Conservation (phyloP, 1,140 invertebrate genomes). For the Drosophila nigrodunni region DNA sequence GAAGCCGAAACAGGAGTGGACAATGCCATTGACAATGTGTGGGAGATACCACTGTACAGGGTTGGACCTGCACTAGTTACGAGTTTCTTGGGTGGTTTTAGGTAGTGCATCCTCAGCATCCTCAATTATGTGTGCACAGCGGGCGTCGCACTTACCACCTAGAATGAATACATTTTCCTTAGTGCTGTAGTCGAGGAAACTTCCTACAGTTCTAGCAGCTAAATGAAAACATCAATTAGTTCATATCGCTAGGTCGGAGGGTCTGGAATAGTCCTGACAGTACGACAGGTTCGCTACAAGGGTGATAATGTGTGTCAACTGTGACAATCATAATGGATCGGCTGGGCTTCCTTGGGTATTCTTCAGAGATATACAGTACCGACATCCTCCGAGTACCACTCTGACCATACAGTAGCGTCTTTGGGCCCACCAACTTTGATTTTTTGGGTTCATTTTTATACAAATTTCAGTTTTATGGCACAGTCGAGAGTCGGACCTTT, state of each 20-base stretch:
- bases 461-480: constrained; percentile 78
- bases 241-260: constrained; percentile 50
- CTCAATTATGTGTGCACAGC: constrained; percentile 84
- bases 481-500: constrained; percentile 41
- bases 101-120: constrained; percentile 38
- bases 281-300: constrained; percentile 65
- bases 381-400: constrained; percentile 47
- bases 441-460: constrained; percentile 58
- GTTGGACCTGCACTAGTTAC: constrained; percentile 55
- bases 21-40: constrained; percentile 77
- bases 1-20: constrained; percentile 61
- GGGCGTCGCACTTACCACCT: constrained; percentile 83
- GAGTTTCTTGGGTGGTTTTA: constrained; percentile 55
- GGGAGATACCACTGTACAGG: constrained; percentile 3
- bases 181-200: neutral
- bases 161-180: constrained; percentile 65
- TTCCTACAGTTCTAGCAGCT: constrained; percentile 29
- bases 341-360: constrained; percentile 19
- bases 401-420: constrained; percentile 72
- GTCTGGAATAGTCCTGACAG: constrained; percentile 28
- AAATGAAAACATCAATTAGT: constrained; percentile 83
- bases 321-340: constrained; percentile 83
- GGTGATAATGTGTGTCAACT: constrained; percentile 79
- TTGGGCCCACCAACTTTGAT: constrained; percentile 76
- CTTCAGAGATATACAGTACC: neutral